These are phyloP conservation scores for Apistogramma diplotaenia DNA, from an alignment of 2,113 vertebrate genomes.

Conservation along the genomic window DNA sequence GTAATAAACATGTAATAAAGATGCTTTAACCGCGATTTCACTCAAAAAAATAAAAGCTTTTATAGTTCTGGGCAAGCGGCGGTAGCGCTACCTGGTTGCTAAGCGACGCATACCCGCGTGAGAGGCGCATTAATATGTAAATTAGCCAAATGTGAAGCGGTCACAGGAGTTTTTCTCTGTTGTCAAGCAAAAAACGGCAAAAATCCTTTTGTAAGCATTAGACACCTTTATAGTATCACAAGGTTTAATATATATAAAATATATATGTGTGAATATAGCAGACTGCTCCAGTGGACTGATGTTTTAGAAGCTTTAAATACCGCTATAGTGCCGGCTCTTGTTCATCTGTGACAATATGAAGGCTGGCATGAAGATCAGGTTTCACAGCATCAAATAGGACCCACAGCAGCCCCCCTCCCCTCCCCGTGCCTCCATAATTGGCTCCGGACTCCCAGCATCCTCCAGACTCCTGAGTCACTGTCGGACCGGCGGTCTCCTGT, in stretches of 20 bases:
- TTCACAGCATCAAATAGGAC: neutral
- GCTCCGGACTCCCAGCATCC: neutral
- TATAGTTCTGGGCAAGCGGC: neutral
- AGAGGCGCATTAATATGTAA: constrained; percentile 51
- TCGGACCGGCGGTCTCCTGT: neutral
- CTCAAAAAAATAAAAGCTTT: neutral
- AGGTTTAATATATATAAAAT: too few species aligned
- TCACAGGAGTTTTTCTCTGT: neutral
- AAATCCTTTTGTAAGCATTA: neutral
- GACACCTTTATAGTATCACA: neutral
- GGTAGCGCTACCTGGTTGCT: constrained; percentile 1
- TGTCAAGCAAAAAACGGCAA: neutral
- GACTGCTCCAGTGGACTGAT: too few species aligned
- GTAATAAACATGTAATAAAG: accelerated
- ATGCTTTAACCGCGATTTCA: neutral
- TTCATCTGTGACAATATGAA: neutral
- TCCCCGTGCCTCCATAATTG: neutral
- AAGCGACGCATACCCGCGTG: neutral
- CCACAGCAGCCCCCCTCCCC: neutral
- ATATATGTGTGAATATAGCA: too few species aligned
- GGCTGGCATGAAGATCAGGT: neutral
- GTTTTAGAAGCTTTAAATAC: neutral
- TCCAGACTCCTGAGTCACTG: constrained; percentile 37
- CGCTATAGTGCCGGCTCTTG: neutral
- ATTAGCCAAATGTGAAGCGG: constrained; percentile 27